These are phyloP conservation scores for Lipotes vexillifer DNA, from an alignment of 2,113 vertebrate species.

Conservation along the genomic window DNA sequence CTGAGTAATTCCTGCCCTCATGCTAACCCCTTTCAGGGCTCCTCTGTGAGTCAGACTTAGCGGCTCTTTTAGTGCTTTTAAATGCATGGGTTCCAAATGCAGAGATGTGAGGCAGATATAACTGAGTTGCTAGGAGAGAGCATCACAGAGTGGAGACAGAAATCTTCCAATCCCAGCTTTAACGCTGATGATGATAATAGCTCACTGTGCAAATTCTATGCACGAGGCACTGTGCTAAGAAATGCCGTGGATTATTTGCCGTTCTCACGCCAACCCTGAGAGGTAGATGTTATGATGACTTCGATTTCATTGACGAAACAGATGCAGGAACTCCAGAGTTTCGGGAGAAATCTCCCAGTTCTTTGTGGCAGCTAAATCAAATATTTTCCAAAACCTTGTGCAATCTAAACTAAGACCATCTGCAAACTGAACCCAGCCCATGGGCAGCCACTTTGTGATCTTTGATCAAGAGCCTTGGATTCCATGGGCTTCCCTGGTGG, in stretches of 20 bases:
- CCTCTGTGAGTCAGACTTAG: neutral
- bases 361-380: neutral
- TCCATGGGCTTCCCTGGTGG: neutral
- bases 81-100: neutral
- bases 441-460: neutral
- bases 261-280: neutral
- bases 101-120: neutral
- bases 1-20: neutral
- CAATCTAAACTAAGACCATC: neutral
- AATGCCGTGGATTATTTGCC: neutral
- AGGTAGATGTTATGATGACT: neutral
- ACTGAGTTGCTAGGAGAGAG: neutral
- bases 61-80: neutral
- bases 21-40: neutral
- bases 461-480: neutral
- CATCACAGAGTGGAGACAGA: neutral
- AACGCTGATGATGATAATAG: neutral
- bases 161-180: neutral
- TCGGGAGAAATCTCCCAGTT: neutral
- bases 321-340: neutral
- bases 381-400: neutral
- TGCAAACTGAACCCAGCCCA: neutral
- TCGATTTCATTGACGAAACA: neutral
- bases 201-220: neutral
- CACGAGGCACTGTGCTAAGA: neutral